Base-by-base conservation (phyloP, 37 sponge, comb jelly and placozoan species). In the Haliclona indistincta region DNA sequence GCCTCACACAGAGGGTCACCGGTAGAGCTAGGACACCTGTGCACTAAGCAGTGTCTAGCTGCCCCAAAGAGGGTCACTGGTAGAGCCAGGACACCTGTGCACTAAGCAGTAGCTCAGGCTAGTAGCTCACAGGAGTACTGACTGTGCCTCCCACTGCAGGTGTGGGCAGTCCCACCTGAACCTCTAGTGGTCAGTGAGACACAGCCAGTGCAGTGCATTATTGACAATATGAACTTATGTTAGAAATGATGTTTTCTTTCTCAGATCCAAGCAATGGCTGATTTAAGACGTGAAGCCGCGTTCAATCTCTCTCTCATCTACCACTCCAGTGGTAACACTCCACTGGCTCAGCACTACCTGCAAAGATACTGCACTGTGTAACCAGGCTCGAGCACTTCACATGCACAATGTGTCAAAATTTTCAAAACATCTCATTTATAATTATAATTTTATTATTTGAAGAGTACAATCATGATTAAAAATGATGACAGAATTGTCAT, bases 301-400 rank as follows among this genome's bases (percentile, higher is more conserved):
- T 91, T 80, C 74, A 95, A 95, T 37, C 70, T 95, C 0, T 83
- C 92, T 0, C 88, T 84, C 10, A 87, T 95, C 73, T 95, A 95
- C 72, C 67, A 65, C 38, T 33, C 66, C 39, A 88, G 85, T 62
- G 92, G 89, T 0, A 85, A 82, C 63, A 58, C 0, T 0, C 65
- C 47, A 20, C 61, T 95, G 35, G 93, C 95, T 20, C 43, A 64
- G 23, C 78, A 84, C 38, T 55, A 81, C 2, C 64, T 95, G 25
- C 40, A 61, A 20, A 43, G 36, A 11, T 91, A 88, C 64, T 91
- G 91, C 58, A 70, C 56, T 28, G 38, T 95, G 30, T 95, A 67
- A 83, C 20, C 11, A 8, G 3, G 20, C 29, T 53, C 22, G 10
- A 42, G 13, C 51, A 10, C 10, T 15, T 15, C 51, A 47, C 51